phyloP scores from a whole-genome alignment of 2,113 vertebrate genomes.

The Corythaeola cristata region DNA sequence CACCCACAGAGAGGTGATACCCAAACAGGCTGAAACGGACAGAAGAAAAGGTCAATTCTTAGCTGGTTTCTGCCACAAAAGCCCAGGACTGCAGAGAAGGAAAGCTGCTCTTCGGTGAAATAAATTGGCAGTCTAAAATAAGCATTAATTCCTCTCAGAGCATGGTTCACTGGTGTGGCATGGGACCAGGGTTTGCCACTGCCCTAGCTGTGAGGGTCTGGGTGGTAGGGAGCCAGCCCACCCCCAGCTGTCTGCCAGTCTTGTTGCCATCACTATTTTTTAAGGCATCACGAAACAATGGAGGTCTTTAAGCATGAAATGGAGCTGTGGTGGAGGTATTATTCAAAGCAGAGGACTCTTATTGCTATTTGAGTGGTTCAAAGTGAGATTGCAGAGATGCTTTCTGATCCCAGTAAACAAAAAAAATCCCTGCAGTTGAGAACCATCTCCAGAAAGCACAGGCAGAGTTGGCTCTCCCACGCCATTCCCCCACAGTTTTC shows the following conservation, averaged over 20 bases:
- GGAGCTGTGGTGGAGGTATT: background rate
- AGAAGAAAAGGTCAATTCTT: background rate
- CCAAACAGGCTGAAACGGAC: background rate
- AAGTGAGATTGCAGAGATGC: background rate
- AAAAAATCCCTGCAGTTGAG: background rate
- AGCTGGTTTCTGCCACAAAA: background rate
- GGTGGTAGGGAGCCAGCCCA: background rate
- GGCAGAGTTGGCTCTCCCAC: background rate
- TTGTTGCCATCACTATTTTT: background rate
- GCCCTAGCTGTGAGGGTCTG: background rate
- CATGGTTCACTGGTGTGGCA: background rate
- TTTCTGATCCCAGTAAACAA: background rate
- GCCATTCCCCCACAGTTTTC: rapidly evolving
- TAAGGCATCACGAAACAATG: background rate
- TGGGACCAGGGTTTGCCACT: background rate
- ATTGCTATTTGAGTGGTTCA: background rate
- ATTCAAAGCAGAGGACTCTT: background rate
- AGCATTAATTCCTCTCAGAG: background rate
- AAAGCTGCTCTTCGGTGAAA: background rate
- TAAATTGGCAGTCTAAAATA: background rate
- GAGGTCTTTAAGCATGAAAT: background rate
- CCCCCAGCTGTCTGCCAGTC: background rate
- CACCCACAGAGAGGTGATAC: background rate
- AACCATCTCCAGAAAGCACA: background rate
- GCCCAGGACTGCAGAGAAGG: background rate